A percentile compares a stretch with the other conserved stretches of the same genome.
Conservation (phyloP, 2,888 invertebrate genomes). For the Gisinianus flammeolus region DNA sequence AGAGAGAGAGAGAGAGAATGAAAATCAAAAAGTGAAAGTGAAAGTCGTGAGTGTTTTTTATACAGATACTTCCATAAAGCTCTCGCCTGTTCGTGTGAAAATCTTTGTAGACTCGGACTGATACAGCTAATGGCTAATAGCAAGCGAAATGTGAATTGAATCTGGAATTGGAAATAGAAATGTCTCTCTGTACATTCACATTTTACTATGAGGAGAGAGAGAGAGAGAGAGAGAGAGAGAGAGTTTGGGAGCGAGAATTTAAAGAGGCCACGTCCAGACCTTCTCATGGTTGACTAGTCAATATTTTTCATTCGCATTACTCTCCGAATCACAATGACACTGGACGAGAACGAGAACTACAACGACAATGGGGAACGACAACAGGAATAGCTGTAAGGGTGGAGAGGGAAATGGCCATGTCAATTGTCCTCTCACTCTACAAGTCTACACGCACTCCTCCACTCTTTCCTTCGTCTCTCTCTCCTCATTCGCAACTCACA, state of each 20-base stretch:
- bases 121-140: not conserved
- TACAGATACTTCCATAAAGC: not conserved
- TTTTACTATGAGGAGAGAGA: not conserved
- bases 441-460: not conserved
- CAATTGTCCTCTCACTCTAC: too few relatives aligned
- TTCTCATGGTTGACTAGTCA: slow-evolving; percentile 10
- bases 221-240: not conserved
- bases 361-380: not conserved
- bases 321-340: not conserved
- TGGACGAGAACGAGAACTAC: not conserved
- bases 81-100: not conserved
- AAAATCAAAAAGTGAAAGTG: too few relatives aligned
- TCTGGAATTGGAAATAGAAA: not conserved
- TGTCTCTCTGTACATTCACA: not conserved
- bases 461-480: not conserved
- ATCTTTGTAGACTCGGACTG: too few relatives aligned
- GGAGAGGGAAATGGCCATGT: too few relatives aligned
- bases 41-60: too few relatives aligned
- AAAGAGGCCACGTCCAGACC: slow-evolving; percentile 2
- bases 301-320: slow-evolving; percentile 5
- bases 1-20: too few relatives aligned
- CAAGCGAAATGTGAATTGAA: not conserved
- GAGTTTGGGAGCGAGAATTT: not conserved
- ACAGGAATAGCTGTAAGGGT: not conserved
- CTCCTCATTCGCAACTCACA: not conserved